Evolutionary conservation across 2,888 invertebrate species (phyloP).

Genomic region (Tachina grossa): DNA sequence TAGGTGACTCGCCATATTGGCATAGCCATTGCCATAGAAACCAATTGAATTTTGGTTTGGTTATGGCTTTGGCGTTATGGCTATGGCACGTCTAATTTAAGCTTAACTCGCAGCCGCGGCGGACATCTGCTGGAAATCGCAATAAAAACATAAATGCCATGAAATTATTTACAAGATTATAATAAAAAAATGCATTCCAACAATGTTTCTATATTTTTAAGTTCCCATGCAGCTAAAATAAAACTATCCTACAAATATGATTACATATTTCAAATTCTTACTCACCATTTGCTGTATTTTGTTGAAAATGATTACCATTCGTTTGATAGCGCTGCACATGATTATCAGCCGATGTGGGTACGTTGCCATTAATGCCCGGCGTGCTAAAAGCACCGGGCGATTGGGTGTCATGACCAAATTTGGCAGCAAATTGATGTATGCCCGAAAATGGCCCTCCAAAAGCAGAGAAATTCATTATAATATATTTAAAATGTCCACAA

Average conservation of each 20-base stretch:
- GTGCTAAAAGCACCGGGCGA: conserved; percentile 82
- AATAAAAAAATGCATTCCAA: no score
- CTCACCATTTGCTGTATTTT: conserved; percentile 83
- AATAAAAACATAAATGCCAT: no score
- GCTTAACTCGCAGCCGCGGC: no score
- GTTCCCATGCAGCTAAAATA: no score
- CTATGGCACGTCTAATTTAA: no score
- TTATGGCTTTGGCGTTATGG: no score
- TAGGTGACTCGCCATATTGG: no score
- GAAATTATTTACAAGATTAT: no score
- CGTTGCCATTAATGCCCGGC: conserved; percentile 80
- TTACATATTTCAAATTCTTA: conserved; percentile 46
- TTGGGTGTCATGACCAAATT: conserved; percentile 82
- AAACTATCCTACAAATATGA: not conserved
- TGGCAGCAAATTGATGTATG: conserved; percentile 83
- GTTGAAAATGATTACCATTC: conserved; percentile 83
- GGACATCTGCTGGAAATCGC: no score
- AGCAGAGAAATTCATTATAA: conserved; percentile 83
- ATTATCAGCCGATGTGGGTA: conserved; percentile 79
- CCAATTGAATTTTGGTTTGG: no score
- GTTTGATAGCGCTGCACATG: conserved; percentile 83
- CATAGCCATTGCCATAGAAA: no score
- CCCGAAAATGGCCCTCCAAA: conserved; percentile 83
- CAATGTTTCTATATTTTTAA: no score
- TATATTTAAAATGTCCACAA: conserved; percentile 68